A percentile compares a stretch with the other conserved stretches of the same genome.
These are phyloP conservation scores for Torymus aiolomorphi DNA, from an alignment of 2,888 invertebrate species.

Conservation along the genomic window DNA sequence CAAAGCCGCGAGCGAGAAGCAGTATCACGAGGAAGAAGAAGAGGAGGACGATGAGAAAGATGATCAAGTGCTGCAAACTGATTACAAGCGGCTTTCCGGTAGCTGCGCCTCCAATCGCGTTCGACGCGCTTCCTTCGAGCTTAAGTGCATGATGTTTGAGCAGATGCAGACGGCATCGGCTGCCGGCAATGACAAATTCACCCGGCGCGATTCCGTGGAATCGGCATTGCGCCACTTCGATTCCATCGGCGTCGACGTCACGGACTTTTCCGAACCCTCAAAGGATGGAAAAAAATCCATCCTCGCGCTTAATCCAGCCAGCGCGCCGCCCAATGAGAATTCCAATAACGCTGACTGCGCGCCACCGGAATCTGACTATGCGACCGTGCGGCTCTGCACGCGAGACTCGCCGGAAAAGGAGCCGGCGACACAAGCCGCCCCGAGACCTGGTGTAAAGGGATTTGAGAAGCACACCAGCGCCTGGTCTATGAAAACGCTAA, in stretches of 20 bases:
- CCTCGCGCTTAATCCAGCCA: no score
- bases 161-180: background rate
- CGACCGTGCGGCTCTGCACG: no score
- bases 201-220: constrained; percentile 67
- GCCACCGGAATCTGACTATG: no score
- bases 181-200: constrained; percentile 44
- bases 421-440: background rate
- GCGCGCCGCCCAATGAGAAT: no score
- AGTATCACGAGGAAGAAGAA: background rate
- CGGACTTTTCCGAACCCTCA: background rate
- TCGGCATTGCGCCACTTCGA: constrained; percentile 66
- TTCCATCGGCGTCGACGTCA: constrained; percentile 62
- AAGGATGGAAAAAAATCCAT: constrained; percentile 10
- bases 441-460: constrained; percentile 2
- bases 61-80: constrained; percentile 31
- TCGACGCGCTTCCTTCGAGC: constrained; percentile 57
- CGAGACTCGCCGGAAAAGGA: no score
- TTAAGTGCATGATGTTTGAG: constrained; percentile 51
- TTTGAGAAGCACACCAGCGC: constrained; percentile 45
- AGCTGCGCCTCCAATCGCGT: constrained; percentile 19
- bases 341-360: no score
- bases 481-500: constrained; percentile 29
- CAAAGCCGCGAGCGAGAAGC: constrained; percentile 27
- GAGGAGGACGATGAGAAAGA: constrained; percentile 10
- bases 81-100: no score